phyloP scores from a whole-genome alignment of 2,888 invertebrate genomes.

The Conistra vaccinii region DNA sequence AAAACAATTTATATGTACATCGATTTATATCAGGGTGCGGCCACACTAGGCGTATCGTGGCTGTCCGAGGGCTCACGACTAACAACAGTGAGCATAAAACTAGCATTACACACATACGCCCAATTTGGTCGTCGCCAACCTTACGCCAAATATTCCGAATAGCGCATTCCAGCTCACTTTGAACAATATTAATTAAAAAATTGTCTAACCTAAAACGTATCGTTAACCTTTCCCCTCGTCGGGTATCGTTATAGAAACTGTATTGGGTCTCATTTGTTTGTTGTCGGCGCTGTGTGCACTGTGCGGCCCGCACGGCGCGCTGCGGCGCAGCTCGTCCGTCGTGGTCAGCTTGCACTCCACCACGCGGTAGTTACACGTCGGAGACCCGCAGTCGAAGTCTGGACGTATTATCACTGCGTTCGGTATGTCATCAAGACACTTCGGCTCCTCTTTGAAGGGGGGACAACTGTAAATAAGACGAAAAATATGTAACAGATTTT shows the following conservation, averaged over 20 bases:
- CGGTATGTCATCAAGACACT: conserved; percentile 82
- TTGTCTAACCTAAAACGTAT: conserved; percentile 67
- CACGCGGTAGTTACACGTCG: conserved; percentile 86
- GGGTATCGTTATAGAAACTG: conserved; percentile 91
- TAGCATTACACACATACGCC: conserved; percentile 63
- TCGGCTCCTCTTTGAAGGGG: conserved; percentile 85
- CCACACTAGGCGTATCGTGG: conserved; percentile 62
- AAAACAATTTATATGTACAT: conserved; percentile 65
- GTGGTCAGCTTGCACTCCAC: conserved; percentile 89
- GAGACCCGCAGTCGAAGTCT: conserved; percentile 86
- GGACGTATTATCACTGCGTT: conserved; percentile 82
- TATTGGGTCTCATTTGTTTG: conserved; percentile 81
- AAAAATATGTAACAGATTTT: neutral
- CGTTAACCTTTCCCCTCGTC: conserved; percentile 90
- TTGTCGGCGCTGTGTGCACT: conserved; percentile 71
- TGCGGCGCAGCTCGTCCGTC: conserved; percentile 82
- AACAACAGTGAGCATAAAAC: conserved; percentile 54
- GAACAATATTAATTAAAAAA: conserved; percentile 73
- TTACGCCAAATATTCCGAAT: conserved; percentile 66
- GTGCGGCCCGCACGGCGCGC: conserved; percentile 62
- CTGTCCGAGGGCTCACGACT: conserved; percentile 44
- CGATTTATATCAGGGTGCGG: conserved; percentile 51
- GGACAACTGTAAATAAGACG: conserved; percentile 81
- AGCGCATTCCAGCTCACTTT: conserved; percentile 66
- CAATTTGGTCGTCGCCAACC: conserved; percentile 67